Evolutionary conservation across 2,888 invertebrate species (phyloP), one percentile per base, ranked within the genome.

Genomic region (Nomada hirtipes): DNA sequence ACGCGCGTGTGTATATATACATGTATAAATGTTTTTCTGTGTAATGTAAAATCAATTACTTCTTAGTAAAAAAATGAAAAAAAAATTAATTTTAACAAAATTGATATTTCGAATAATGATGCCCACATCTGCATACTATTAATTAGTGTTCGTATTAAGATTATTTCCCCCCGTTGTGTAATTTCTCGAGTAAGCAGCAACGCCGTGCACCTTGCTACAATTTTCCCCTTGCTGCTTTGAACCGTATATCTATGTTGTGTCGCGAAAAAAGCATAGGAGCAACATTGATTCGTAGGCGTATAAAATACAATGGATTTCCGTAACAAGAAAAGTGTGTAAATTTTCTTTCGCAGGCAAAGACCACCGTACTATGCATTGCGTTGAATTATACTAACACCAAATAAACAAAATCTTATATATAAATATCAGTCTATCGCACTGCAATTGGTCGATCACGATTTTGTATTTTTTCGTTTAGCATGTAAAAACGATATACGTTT

Each of bases 21-120:
- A 88, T 89, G 89, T 91, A 90, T 90, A 90, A 81, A 88, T 86
- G 82, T 82, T 36, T 61, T 63, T 82, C 64, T 82, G 69, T 88
- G 73, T 86, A 36, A 85, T 79, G 83, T 84, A 84, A 85, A 79
- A 86, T 70, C 71, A 71, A 77, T 76, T 36, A 84, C 73, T 79
- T 83, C 47, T 73, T 84, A 86, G 26, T 67, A 76, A 67, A 74
- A 69, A 65, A 47, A 42, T 61, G 4, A 36, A 63, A 50, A 0
- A 42, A 60, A 70, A 64, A 63, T 44, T 44, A 47, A 74, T 50
- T 20, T 53, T 73, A 63, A 67, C 11, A 64, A 60, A 59, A 64
- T 65, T 47, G 20, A 65, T 57, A 69, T 65, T 79, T 57, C 64
- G 55, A 74, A 65, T 55, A 67, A 50, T 47, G 55, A 68, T 67